These are phyloP conservation scores for Pteronotus mesoamericanus DNA, from an alignment of 2,797 vertebrate species.

Conservation along the genomic window DNA sequence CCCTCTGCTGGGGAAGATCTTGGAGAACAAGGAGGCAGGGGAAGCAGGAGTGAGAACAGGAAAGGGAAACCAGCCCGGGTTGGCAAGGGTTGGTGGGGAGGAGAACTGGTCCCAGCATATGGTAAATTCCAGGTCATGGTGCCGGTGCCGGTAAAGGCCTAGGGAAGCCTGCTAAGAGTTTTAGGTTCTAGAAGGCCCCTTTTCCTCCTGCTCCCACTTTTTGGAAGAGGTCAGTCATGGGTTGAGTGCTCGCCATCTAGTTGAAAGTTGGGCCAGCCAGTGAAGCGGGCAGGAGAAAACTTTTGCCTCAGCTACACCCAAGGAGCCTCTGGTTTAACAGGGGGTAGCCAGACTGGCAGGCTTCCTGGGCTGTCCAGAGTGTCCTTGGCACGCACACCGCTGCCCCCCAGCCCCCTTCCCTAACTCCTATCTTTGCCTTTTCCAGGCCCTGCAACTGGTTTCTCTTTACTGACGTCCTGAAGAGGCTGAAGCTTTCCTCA, in stretches of 20 bases:
- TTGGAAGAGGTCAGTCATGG: background rate
- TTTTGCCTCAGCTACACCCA: background rate
- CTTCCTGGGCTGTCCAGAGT: background rate
- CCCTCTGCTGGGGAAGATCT: slow-evolving; percentile 45
- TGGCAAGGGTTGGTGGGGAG: background rate
- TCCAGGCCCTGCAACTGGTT: slow-evolving; percentile 98
- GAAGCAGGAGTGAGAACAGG: background rate
- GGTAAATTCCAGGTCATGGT: background rate
- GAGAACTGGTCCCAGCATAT: background rate
- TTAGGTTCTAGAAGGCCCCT: background rate
- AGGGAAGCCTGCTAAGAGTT: background rate
- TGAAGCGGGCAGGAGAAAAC: background rate
- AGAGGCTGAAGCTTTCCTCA: slow-evolving; percentile 94
- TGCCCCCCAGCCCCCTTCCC: background rate
- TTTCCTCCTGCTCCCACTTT: background rate
- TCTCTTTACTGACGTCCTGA: slow-evolving; percentile 92
- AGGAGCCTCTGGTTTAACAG: background rate
- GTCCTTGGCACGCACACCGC: fast-evolving
- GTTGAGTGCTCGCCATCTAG: background rate
- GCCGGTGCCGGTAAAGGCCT: background rate
- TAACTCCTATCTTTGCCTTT: background rate
- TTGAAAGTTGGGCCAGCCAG: background rate
- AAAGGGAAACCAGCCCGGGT: background rate
- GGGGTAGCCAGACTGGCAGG: background rate
- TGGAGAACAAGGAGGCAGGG: background rate